Conservation (phyloP, 2,888 invertebrate genomes). For the Melieria omissa region DNA sequence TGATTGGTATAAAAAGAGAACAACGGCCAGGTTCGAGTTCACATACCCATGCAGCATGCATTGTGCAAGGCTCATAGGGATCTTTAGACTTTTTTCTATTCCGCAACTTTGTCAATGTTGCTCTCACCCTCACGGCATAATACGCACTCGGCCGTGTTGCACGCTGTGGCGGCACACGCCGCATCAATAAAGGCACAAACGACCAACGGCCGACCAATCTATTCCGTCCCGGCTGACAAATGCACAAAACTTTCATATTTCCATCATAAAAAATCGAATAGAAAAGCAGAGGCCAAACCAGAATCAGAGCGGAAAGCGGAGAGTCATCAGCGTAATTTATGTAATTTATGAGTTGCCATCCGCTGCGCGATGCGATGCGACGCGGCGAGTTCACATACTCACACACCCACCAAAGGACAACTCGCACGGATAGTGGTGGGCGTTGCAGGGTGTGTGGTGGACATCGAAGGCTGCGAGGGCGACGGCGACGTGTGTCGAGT, state of each 20-base stretch:
- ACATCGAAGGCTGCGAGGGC: not conserved
- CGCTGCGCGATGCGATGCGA: too few relatives aligned
- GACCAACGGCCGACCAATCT: constrained; percentile 46
- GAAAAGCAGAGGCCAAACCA: not conserved
- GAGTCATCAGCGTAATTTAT: constrained; percentile 43
- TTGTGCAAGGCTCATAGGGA: too few relatives aligned
- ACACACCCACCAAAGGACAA: too few relatives aligned
- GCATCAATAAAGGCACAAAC: constrained; percentile 25
- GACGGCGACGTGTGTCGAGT: constrained; percentile 59
- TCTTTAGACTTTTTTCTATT: too few relatives aligned
- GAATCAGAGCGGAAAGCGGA: constrained; percentile 27
- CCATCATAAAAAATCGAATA: constrained; percentile 55
- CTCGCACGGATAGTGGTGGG: not conserved
- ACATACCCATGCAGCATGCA: not conserved
- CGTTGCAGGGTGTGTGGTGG: not conserved
- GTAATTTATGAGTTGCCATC: constrained; percentile 8
- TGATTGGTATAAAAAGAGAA: not conserved
- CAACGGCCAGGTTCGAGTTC: not conserved
- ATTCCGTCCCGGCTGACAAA: constrained; percentile 61
- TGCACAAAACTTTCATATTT: constrained; percentile 55
- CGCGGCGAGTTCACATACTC: too few relatives aligned
- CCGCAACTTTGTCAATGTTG: too few relatives aligned
- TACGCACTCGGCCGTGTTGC: too few relatives aligned
- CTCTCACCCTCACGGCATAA: too few relatives aligned
- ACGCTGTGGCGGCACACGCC: constrained; percentile 5